Evolutionary conservation across 2,113 vertebrate species (phyloP).

Genomic region (Proteles cristata): DNA sequence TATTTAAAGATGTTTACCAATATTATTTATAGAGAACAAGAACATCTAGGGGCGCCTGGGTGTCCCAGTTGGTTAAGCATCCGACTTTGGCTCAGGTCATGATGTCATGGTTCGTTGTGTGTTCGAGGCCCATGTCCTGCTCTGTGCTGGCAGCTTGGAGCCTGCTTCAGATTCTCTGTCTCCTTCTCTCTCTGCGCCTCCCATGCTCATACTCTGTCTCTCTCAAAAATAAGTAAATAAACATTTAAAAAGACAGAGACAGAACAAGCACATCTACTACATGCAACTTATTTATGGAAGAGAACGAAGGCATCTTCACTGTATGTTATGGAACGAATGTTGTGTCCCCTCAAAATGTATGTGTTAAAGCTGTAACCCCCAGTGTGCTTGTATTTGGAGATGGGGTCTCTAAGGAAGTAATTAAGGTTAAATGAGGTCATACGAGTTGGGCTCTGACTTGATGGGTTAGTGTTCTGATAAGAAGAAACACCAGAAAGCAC

Average conservation of each 20-base stretch:
- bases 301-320: slow-evolving; percentile 1
- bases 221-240: too few relatives aligned
- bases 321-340: neutral
- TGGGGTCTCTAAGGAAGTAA: neutral
- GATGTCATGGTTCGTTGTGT: too few relatives aligned
- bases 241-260: too few relatives aligned
- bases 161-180: too few relatives aligned
- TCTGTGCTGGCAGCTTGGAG: too few relatives aligned
- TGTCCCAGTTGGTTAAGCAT: too few relatives aligned
- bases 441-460: neutral
- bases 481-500: neutral
- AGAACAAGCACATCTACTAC: neutral
- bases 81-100: too few relatives aligned
- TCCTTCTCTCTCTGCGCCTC: too few relatives aligned
- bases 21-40: neutral
- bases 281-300: slow-evolving; percentile 8
- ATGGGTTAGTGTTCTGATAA: neutral
- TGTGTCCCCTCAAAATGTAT: neutral
- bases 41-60: neutral
- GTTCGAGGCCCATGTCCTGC: too few relatives aligned
- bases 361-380: neutral
- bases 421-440: neutral
- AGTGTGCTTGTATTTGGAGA: neutral
- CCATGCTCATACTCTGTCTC: too few relatives aligned
- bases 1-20: neutral